These are phyloP conservation scores for Atrichornis clamosus DNA, from an alignment of 2,113 vertebrate genomes.

Conservation along the genomic window DNA sequence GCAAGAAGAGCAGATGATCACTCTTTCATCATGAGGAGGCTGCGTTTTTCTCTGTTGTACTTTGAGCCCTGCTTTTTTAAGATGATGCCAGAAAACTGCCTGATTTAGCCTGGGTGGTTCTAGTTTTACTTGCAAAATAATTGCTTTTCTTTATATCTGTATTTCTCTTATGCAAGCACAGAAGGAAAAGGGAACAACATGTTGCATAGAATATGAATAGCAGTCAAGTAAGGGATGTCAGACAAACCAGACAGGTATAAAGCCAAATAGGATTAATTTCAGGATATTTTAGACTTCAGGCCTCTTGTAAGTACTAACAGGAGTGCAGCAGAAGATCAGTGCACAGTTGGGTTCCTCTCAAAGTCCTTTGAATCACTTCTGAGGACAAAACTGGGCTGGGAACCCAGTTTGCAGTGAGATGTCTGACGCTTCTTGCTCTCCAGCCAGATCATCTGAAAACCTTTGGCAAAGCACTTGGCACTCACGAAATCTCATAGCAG, in stretches of 20 bases:
- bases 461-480: constrained; percentile 39
- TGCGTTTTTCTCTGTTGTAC: background rate
- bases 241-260: background rate
- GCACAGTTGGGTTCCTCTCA: background rate
- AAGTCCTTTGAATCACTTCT: constrained; percentile 1
- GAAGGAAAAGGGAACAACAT: background rate
- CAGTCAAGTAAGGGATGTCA: background rate
- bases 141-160: background rate
- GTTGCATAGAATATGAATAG: background rate
- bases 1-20: background rate
- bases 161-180: constrained; percentile 3
- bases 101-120: constrained; percentile 24
- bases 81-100: background rate
- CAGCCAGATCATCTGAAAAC: constrained; percentile 50
- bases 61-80: constrained; percentile 35
- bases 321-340: background rate
- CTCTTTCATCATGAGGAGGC: background rate
- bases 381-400: constrained; percentile 22
- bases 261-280: background rate
- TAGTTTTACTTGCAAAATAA: constrained; percentile 35
- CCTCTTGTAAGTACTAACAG: background rate
- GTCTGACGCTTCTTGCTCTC: constrained; percentile 51
- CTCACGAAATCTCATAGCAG: background rate
- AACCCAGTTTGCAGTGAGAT: constrained; percentile 2
- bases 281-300: background rate